These are phyloP conservation scores for Ibycter americanus DNA, from an alignment of 2,797 vertebrate genomes.

Conservation along the genomic window DNA sequence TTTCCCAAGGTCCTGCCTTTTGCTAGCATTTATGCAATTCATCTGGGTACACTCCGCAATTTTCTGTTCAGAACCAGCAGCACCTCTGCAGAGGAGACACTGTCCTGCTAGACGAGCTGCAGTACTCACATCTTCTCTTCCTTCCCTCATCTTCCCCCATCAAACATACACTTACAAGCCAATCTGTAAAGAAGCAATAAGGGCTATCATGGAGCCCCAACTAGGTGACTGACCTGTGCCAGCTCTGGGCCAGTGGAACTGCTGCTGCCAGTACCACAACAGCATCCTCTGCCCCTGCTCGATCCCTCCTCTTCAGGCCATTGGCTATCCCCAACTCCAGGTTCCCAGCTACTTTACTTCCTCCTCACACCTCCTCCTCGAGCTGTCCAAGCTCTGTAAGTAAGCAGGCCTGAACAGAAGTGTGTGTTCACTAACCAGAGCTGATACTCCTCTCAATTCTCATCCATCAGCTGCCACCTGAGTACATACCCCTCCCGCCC, in stretches of 20 bases:
- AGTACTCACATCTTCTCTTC: neutral
- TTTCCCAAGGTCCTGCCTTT: neutral
- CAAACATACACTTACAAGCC: neutral
- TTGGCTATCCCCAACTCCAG: neutral
- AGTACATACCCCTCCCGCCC: neutral
- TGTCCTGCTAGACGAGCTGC: neutral
- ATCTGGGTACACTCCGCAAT: neutral
- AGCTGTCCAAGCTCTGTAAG: neutral
- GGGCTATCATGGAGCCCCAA: rapidly evolving
- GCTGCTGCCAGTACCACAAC: neutral
- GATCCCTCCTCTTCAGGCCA: neutral
- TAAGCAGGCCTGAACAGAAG: neutral
- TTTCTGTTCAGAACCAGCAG: neutral
- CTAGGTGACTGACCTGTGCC: neutral
- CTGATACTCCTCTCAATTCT: neutral
- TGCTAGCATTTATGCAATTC: neutral
- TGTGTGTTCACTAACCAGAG: neutral
- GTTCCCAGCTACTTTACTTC: neutral
- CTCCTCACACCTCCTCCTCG: neutral
- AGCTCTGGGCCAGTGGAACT: neutral
- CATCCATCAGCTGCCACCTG: neutral
- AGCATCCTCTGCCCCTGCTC: neutral
- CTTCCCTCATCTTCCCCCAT: rapidly evolving
- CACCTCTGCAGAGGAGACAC: neutral
- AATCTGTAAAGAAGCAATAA: neutral